These are phyloP conservation scores for Drosophila parvula DNA, from an alignment of 1,140 invertebrate genomes.

Conservation along the genomic window DNA sequence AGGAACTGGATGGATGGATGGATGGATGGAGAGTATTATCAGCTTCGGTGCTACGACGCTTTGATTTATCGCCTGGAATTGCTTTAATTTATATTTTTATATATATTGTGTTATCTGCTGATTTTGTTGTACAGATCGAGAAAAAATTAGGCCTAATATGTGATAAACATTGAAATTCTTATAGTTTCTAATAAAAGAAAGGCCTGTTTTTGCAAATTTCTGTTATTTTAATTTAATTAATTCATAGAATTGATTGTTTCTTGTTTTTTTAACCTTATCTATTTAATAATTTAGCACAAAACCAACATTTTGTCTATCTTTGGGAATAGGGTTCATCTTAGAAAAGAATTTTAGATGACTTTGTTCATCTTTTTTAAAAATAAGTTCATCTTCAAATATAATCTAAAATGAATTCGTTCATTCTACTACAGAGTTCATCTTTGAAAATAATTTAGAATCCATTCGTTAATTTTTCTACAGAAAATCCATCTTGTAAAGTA, in stretches of 20 bases:
- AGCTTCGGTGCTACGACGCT: not conserved
- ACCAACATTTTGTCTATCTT: not conserved
- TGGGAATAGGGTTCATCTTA: not conserved
- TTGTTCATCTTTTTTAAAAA: not conserved
- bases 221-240: too few species aligned
- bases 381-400: not conserved
- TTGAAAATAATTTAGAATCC: not conserved
- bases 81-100: not conserved
- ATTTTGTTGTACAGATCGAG: not conserved
- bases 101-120: not conserved
- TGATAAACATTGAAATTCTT: too few species aligned
- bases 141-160: not conserved
- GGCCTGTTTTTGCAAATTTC: too few species aligned
- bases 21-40: conserved; percentile 3
- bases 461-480: not conserved
- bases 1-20: conserved; percentile 11
- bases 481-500: not conserved
- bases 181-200: too few species aligned
- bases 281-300: too few species aligned
- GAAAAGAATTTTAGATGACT: not conserved
- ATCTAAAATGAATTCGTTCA: not conserved
- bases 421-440: not conserved
- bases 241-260: not conserved
- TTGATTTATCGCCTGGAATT: conserved; percentile 29
- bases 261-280: not conserved